Base-by-base conservation (phyloP, 1,140 invertebrate genomes). In the Oedothorax gibbosus region DNA sequence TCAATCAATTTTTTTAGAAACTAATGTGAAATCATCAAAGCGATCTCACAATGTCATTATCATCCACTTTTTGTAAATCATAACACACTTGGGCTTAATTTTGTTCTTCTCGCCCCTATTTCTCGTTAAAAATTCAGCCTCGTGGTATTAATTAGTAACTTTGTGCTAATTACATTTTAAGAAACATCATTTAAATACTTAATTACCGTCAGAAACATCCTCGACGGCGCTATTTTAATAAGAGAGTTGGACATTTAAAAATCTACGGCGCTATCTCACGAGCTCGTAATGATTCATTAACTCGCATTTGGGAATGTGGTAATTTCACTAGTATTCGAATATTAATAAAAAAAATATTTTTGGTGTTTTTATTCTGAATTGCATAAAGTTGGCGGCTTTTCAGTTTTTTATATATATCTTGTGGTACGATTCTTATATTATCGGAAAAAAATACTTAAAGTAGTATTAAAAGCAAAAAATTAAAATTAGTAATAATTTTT, bases 141-240 rank as follows among this genome's bases (percentile, higher is more conserved):
- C 18, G 9, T 12, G 73, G 56, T 49, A 77, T 77, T 77, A 77
- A 77, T 77, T 77, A 77, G 51, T 14, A 21, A 64, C 57, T 20
- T 77, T 77, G 4, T 5, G 56, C 15, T 77, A 77, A 77, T 77
- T 77, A 77, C 57, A 35, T 77, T 77, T 77, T 50, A 62, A 64
- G 57, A 62, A 62, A 18, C 57, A 77, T 77, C 35, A 77, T 77
- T 77, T 77, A 77, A 77, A 77, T 77, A 62, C 11, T 77, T 77
- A 77, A 77, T 77, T 77, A 77, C 5, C 73, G 49, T 18, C 21
- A 50, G 57, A 60, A 77, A 15, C 51, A 77, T 35, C 50, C 57
- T 77, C 12, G 18, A 18, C 57, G 57, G 57, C 57, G 57, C 12
- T 18, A 18, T 62, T 18, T 62, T 18, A 62, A 62, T 15, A 62